Conservation (phyloP, 2,888 invertebrate genomes). For the Branchellion lobata region DNA sequence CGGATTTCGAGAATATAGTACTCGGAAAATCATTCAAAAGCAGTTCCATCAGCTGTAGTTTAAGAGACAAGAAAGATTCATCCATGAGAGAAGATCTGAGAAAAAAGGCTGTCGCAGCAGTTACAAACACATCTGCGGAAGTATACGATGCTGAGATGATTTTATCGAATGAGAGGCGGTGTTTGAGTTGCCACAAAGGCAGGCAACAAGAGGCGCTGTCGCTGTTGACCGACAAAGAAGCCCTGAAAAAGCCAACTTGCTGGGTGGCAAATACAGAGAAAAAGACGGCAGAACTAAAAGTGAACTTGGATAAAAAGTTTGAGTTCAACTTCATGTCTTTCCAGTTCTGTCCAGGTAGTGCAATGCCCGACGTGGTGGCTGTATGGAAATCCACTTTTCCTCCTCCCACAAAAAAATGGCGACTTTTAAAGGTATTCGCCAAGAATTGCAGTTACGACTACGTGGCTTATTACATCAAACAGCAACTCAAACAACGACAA, state of each 20-base stretch:
- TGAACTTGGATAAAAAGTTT: slow-evolving; percentile 30
- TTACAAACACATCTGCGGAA: no score
- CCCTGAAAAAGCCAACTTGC: slow-evolving; percentile 3
- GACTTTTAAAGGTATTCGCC: background rate
- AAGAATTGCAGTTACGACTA: background rate
- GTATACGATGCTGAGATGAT: no score
- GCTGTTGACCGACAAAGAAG: slow-evolving; percentile 21
- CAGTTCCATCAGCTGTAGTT: background rate
- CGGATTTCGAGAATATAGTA: slow-evolving; percentile 18
- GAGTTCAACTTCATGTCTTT: slow-evolving; percentile 34
- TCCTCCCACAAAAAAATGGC: background rate
- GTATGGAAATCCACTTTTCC: slow-evolving; percentile 29
- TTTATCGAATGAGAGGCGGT: background rate
- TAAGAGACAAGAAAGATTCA: background rate
- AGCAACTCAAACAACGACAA: background rate
- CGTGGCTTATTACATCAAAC: background rate
- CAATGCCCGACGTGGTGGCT: slow-evolving; percentile 16
- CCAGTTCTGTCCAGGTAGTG: slow-evolving; percentile 28
- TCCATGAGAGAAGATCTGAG: background rate
- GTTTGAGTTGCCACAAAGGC: slow-evolving; percentile 19
- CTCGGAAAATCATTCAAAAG: background rate
- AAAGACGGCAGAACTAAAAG: background rate
- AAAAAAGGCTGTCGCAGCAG: background rate
- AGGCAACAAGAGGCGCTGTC: background rate
- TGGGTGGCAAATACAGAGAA: slow-evolving; percentile 4